Conservation (phyloP, 2,797 vertebrate genomes). For the Trematomus bernacchii region DNA sequence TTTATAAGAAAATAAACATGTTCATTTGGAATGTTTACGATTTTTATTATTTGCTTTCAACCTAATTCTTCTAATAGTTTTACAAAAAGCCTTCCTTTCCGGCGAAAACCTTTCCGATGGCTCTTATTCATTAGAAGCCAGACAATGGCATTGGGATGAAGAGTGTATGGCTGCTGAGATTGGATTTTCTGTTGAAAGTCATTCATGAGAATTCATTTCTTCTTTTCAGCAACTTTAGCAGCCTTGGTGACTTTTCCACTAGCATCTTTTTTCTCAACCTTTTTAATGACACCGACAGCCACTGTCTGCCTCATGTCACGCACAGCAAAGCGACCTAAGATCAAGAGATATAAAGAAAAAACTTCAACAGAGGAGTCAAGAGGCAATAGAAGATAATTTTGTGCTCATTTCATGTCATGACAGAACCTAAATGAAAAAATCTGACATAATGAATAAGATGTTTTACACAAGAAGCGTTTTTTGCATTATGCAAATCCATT, state of each 20-base stretch:
- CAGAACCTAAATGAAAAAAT: no score
- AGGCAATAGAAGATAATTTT: no score
- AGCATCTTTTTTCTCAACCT: slow-evolving; percentile 71
- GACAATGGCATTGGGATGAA: slow-evolving; percentile 48
- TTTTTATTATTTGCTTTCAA: slow-evolving; percentile 74
- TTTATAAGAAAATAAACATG: slow-evolving; percentile 10
- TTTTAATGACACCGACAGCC: slow-evolving; percentile 86
- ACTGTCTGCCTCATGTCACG: slow-evolving; percentile 87
- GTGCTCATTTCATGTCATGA: no score
- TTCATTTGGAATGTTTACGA: slow-evolving; percentile 42
- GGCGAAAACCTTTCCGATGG: slow-evolving; percentile 86
- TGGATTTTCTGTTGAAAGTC: slow-evolving; percentile 49
- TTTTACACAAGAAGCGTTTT: no score
- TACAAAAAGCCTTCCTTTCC: slow-evolving; percentile 79
- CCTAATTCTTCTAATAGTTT: slow-evolving; percentile 38
- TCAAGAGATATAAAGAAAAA: not conserved
- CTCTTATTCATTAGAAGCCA: slow-evolving; percentile 85
- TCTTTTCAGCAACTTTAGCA: slow-evolving; percentile 81
- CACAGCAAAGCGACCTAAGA: slow-evolving; percentile 82
- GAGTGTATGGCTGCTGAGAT: slow-evolving; percentile 45
- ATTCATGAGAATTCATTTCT: slow-evolving; percentile 80
- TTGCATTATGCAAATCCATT: no score
- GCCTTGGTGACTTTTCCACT: slow-evolving; percentile 80
- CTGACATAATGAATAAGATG: no score
- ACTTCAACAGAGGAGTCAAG: not conserved